These are phyloP conservation scores for Hirudo medicinalis DNA, from an alignment of 1,140 invertebrate genomes.

Conservation along the genomic window DNA sequence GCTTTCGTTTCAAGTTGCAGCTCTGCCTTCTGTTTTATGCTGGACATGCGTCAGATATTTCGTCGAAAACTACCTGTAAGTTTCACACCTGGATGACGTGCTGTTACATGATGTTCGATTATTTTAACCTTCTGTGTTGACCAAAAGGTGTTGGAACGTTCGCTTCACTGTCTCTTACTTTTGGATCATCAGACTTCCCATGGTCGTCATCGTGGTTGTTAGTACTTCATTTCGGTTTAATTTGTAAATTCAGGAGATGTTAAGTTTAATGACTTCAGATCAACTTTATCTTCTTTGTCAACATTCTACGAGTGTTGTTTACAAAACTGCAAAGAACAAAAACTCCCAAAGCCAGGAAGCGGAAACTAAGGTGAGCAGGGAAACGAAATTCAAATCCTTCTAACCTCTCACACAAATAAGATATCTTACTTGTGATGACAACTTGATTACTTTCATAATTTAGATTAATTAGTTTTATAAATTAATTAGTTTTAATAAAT, in stretches of 20 bases:
- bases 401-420: too few species aligned
- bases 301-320: constrained; percentile 59
- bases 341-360: constrained; percentile 49
- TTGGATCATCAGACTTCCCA: constrained; percentile 53
- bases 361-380: constrained; percentile 47
- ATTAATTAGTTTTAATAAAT: too few species aligned
- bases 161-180: constrained; percentile 42
- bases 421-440: too few species aligned
- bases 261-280: constrained; percentile 42
- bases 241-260: too few species aligned
- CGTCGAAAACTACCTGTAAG: not conserved
- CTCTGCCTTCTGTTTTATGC: constrained; percentile 19
- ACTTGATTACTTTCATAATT: too few species aligned
- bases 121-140: too few species aligned
- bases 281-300: constrained; percentile 61
- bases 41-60: not conserved
- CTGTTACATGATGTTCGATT: not conserved
- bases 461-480: too few species aligned
- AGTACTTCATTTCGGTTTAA: constrained; percentile 29
- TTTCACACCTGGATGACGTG: not conserved
- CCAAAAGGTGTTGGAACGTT: constrained; percentile 54
- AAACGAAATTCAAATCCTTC: not conserved
- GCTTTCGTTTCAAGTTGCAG: not conserved
- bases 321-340: constrained; percentile 58
- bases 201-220: constrained; percentile 53